phyloP scores from a whole-genome alignment of 2,888 invertebrate genomes.

The Trissolcus japonicus region DNA sequence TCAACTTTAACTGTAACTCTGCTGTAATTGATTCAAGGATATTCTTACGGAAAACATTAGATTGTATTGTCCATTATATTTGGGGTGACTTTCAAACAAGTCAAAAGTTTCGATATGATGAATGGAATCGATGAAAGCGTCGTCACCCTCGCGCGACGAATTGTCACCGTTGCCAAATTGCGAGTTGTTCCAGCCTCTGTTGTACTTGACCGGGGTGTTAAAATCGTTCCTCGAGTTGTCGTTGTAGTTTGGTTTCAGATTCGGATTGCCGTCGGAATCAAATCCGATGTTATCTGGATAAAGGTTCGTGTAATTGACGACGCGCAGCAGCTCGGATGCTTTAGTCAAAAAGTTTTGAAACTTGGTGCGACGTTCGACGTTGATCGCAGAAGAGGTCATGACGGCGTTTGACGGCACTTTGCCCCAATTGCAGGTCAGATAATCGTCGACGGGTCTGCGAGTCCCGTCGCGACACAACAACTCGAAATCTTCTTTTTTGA shows the following conservation, averaged over 20 bases:
- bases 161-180: constrained; percentile 10
- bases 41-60: constrained; percentile 85
- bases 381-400: constrained; percentile 89
- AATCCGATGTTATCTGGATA: constrained; percentile 58
- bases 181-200: constrained; percentile 14
- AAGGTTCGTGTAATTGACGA: constrained; percentile 53
- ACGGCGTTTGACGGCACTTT: constrained; percentile 88
- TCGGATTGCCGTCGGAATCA: constrained; percentile 30
- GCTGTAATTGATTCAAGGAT: not conserved
- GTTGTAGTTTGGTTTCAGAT: constrained; percentile 8
- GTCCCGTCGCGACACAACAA: constrained; percentile 88
- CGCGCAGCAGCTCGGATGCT: constrained; percentile 73
- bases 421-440: constrained; percentile 90
- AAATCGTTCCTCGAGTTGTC: constrained; percentile 50
- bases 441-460: constrained; percentile 83
- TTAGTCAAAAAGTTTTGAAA: constrained; percentile 83
- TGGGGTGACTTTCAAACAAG: constrained; percentile 84
- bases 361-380: constrained; percentile 78
- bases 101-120: constrained; percentile 82
- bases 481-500: constrained; percentile 85
- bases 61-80: constrained; percentile 84
- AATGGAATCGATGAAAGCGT: constrained; percentile 64
- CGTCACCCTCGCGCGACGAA: not conserved
- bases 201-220: constrained; percentile 50
- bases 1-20: no score